These are phyloP conservation scores for Callospermophilus lateralis DNA, from an alignment of 2,113 vertebrate genomes.

Conservation along the genomic window DNA sequence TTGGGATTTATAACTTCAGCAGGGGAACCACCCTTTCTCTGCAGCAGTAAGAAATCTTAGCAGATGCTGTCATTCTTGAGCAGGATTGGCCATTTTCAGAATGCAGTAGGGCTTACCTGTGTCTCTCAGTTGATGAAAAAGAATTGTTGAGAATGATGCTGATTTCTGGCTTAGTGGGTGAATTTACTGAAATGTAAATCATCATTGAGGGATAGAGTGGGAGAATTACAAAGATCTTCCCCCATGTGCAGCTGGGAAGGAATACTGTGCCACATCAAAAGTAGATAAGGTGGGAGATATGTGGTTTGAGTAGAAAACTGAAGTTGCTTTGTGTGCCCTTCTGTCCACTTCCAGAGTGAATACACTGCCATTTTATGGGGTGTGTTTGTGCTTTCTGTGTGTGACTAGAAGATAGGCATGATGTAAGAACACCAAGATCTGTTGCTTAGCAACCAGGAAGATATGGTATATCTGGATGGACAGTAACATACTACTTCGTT, in stretches of 20 bases:
- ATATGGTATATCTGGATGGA: background rate
- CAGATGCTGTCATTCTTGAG: background rate
- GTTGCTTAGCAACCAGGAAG: conserved; percentile 49
- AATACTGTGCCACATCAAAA: background rate
- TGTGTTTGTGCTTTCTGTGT: background rate
- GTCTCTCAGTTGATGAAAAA: conserved; percentile 6
- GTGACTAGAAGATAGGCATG: background rate
- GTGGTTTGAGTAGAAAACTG: background rate
- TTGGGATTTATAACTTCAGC: conserved; percentile 30
- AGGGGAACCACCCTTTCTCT: conserved; percentile 55
- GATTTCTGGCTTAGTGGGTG: conserved; percentile 13
- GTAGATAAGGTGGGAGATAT: background rate
- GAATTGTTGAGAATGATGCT: conserved; percentile 18
- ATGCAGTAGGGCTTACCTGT: background rate
- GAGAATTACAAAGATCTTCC: background rate
- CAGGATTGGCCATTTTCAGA: conserved; percentile 23
- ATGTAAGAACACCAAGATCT: background rate
- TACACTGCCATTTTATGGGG: background rate
- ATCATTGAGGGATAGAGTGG: background rate
- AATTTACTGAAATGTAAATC: conserved; percentile 37
- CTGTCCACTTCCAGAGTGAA: background rate
- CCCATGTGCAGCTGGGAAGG: background rate
- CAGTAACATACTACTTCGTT: background rate
- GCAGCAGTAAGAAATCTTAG: conserved; percentile 42
- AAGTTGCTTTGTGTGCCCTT: background rate